A percentile compares a stretch with the other conserved stretches of the same genome.
Conservation (phyloP, 1,140 invertebrate genomes). For the Amyelois transitella region DNA sequence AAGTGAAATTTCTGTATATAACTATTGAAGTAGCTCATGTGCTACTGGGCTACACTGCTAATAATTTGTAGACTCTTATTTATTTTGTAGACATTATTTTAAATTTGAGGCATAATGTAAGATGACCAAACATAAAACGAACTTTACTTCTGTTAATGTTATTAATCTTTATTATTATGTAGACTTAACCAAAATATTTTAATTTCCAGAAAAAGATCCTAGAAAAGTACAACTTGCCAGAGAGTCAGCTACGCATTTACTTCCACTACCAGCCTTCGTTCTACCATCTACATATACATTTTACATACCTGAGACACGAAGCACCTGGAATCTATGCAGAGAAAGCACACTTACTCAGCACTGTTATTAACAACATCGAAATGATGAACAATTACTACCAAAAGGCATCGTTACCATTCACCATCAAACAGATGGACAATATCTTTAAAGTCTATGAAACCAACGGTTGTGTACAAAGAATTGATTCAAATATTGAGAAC, state of each 20-base stretch:
- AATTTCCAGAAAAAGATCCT: conserved; percentile 81
- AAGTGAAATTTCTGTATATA: too few relatives aligned
- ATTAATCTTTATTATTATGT: too few relatives aligned
- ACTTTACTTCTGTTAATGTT: too few relatives aligned
- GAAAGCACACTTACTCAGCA: conserved; percentile 88
- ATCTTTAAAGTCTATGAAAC: conserved; percentile 72
- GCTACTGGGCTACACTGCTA: too few relatives aligned
- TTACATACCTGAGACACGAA: conserved; percentile 88
- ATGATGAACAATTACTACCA: conserved; percentile 88
- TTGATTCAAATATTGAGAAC: conserved; percentile 37
- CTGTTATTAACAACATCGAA: conserved; percentile 95
- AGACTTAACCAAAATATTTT: too few relatives aligned
- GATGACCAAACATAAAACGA: too few relatives aligned
- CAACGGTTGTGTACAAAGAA: conserved; percentile 54
- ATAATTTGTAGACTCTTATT: too few relatives aligned
- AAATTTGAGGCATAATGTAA: too few relatives aligned
- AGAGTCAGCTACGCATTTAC: conserved; percentile 86
- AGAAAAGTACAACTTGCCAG: conserved; percentile 85
- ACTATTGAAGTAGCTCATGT: too few relatives aligned
- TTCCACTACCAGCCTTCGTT: conserved; percentile 98
- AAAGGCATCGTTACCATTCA: conserved; percentile 84
- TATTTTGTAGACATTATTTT: too few relatives aligned
- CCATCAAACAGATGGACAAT: conserved; percentile 78
- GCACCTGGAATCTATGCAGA: conserved; percentile 87
- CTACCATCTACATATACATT: conserved; percentile 97